Conservation (phyloP, 2,113 vertebrate genomes). For the Sinocyclocheilus maitianheensis region DNA sequence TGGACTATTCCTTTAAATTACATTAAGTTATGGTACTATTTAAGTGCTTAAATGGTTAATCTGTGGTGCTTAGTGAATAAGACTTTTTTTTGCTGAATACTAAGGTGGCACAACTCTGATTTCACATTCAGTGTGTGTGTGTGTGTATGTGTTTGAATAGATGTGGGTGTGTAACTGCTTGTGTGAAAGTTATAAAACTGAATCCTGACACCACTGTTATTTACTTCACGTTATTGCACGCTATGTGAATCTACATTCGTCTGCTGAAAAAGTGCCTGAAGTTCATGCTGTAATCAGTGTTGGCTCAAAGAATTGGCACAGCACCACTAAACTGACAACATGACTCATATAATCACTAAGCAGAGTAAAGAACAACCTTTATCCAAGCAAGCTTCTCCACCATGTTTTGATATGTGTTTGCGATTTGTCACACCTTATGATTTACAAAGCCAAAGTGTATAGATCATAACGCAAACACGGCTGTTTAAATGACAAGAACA, state of each 20-base stretch:
- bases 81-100: background rate
- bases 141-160: background rate
- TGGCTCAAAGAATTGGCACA: conserved; percentile 37
- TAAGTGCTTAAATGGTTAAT: background rate
- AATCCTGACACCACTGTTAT: conserved; percentile 38
- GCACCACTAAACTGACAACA: conserved; percentile 37
- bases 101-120: background rate
- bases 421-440: conserved; percentile 38
- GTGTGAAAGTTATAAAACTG: conserved; percentile 15
- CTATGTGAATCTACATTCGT: conserved; percentile 18
- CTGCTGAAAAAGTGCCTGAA: conserved; percentile 34
- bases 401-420: conserved; percentile 29
- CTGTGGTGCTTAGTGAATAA: background rate
- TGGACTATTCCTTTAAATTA: too few relatives aligned
- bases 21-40: background rate
- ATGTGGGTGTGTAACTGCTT: conserved; percentile 5
- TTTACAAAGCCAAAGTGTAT: conserved; percentile 30
- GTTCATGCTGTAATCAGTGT: conserved; percentile 39
- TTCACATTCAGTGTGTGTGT: too few relatives aligned
- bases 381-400: conserved; percentile 39
- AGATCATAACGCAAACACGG: conserved; percentile 49
- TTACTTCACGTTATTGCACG: conserved; percentile 18
- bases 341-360: conserved; percentile 52
- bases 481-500: conserved; percentile 66
- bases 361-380: conserved; percentile 39